Conservation (phyloP, 2,888 invertebrate species). For the Machimus atricapillus region DNA sequence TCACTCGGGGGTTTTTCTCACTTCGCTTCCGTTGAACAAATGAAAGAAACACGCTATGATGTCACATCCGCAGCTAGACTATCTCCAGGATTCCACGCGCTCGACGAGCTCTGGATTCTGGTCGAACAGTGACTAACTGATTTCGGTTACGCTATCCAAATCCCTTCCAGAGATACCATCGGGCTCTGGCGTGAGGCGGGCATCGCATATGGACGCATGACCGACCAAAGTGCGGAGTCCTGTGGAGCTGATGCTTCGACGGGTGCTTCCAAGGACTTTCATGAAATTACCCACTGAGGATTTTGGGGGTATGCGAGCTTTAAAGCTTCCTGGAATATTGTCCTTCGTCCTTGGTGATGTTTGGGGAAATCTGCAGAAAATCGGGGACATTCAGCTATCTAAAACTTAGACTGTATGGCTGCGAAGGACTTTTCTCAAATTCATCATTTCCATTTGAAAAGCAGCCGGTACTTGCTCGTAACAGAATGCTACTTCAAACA, state of each 20-base stretch:
- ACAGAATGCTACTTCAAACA: not conserved
- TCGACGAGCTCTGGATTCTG: slow-evolving; percentile 10
- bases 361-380: not conserved
- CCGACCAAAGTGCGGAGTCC: not conserved
- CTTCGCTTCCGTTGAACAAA: not conserved
- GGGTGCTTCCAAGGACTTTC: slow-evolving; percentile 17
- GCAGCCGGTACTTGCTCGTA: not conserved
- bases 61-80: not conserved
- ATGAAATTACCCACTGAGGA: not conserved
- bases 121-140: slow-evolving; percentile 30
- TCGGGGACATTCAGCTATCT: slow-evolving; percentile 14
- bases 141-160: not conserved
- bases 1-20: slow-evolving; percentile 1
- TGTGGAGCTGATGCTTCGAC: not conserved
- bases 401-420: not conserved
- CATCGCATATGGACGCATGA: slow-evolving; percentile 27
- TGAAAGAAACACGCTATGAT: not conserved
- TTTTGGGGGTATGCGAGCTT: not conserved
- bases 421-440: not conserved
- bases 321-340: not conserved
- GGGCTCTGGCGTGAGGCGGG: not conserved
- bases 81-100: slow-evolving; percentile 6
- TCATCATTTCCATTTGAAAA: not conserved
- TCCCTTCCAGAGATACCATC: not conserved
- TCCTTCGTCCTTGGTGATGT: not conserved